These are phyloP conservation scores for Trichonephila clavata DNA, from an alignment of 1,140 invertebrate genomes.

Conservation along the genomic window DNA sequence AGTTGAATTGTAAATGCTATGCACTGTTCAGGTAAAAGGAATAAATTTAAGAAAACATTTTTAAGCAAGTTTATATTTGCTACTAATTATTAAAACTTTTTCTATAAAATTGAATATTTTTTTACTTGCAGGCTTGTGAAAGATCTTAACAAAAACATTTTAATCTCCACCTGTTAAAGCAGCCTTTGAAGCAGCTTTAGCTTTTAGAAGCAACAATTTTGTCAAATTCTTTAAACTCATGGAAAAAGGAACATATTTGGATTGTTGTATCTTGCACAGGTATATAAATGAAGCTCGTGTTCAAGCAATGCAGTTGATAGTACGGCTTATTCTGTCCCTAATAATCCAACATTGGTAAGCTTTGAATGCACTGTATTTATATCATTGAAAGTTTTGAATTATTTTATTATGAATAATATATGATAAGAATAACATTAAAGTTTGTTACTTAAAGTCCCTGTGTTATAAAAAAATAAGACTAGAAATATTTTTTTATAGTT, in stretches of 20 bases:
- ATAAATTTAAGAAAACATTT: too few species aligned
- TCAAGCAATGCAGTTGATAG: conserved; percentile 85
- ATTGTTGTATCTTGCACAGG: conserved; percentile 93
- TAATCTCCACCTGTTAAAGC: conserved; percentile 89
- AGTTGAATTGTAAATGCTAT: too few species aligned
- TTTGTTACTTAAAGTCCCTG: not conserved
- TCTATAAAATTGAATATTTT: not conserved
- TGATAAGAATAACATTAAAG: not conserved
- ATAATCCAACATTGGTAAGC: conserved; percentile 75
- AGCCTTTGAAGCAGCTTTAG: conserved; percentile 90
- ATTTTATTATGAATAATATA: not conserved
- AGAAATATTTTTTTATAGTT: conserved; percentile 78
- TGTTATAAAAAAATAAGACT: not conserved
- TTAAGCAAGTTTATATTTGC: too few species aligned
- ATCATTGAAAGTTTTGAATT: too few species aligned
- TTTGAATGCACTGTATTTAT: not conserved
- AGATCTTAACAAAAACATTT: conserved; percentile 87
- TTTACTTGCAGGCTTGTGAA: conserved; percentile 86
- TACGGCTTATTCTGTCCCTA: conserved; percentile 81
- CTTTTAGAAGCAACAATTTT: conserved; percentile 95
- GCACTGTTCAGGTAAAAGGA: too few species aligned
- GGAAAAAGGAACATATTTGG: conserved; percentile 90
- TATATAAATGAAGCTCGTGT: conserved; percentile 93
- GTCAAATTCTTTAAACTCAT: conserved; percentile 94
- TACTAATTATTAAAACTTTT: not conserved